Evolutionary conservation across 2,113 vertebrate genomes (phyloP), one percentile per base, ranked within the genome.

Genomic region (Ovibos moschatus): DNA sequence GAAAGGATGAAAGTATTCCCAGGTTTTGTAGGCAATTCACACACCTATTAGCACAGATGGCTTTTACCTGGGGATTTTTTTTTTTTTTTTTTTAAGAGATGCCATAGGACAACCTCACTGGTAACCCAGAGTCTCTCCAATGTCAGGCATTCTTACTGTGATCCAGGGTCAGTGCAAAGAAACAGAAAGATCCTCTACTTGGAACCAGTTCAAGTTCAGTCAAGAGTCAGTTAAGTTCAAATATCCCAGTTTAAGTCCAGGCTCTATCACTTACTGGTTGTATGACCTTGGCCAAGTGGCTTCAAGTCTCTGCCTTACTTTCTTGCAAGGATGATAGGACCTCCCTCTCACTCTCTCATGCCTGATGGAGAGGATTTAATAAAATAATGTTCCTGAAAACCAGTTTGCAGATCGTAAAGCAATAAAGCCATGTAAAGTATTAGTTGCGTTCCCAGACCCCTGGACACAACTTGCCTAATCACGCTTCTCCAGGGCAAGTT

Each of bases 41-140:
- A 92, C 79, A 87, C 81, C 88, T 94, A 92, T 96, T 94, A 97
- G 85, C n/a, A 92, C 87, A 87, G 92, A 50, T 45, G 74, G 47
- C 43, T 96, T 98, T 89, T 87, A 62, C 89, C 71, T 92, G 43
- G 79, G 50, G 33, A 43, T 90, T 88, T 90, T 92, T 43, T 47
- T n/a, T n/a, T n/a, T 90, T 88, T 90, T 92, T 43, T 25, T 93
- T n/a, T 95, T 64, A 82, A 83, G n/a, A 16, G 1, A 23, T 81
- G 50, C 50, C 43, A 15, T 76, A 27, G 74, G 91, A 76, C 74
- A 71, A 47, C 85, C 79, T 97, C 60, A 25, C 84, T 95, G 58
- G n/a, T 96, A 92, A 94, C 64, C 6, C 19, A 36, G 4, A 55
- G 43, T 93, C 15, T 88, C 62, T 89, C 78, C 60, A 19, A 5